Conservation (phyloP, 1,140 invertebrate genomes). For the Cotesia vestalis region DNA sequence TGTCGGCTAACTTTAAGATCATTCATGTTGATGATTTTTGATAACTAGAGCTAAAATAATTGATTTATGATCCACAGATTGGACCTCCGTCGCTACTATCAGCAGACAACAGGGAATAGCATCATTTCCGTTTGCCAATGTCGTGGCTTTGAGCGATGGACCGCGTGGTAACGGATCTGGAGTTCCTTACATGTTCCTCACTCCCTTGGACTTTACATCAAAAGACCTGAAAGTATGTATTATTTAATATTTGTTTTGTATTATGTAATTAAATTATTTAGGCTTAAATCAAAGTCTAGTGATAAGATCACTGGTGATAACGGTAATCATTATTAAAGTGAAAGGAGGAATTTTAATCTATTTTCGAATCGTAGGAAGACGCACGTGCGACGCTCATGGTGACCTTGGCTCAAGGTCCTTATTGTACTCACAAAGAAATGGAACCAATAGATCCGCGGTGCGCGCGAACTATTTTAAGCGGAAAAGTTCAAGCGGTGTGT, state of each 20-base stretch:
- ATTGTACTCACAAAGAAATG: conserved; percentile 70
- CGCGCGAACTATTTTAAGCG: conserved; percentile 77
- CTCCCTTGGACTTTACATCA: conserved; percentile 78
- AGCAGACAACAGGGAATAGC: conserved; percentile 70
- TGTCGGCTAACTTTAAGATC: too few relatives aligned
- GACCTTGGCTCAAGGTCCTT: conserved; percentile 74
- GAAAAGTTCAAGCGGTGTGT: conserved; percentile 73
- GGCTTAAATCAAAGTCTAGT: neutral
- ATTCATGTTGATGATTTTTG: conserved; percentile 6
- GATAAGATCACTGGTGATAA: neutral
- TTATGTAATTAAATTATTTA: neutral
- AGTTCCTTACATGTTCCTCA: conserved; percentile 80
- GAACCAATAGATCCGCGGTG: conserved; percentile 86
- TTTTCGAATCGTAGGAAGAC: conserved; percentile 66
- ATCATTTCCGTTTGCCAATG: conserved; percentile 78
- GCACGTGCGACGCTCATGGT: conserved; percentile 74
- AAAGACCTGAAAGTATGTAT: conserved; percentile 73
- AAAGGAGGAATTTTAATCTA: conserved; percentile 32
- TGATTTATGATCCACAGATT: conserved; percentile 66
- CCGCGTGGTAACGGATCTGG: conserved; percentile 74
- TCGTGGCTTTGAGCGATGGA: conserved; percentile 80
- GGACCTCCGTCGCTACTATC: conserved; percentile 78
- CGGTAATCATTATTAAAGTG: neutral
- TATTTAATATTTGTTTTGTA: neutral
- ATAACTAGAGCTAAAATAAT: neutral